A percentile compares a stretch with the other conserved stretches of the same genome.
Conservation (phyloP, 2,797 vertebrate species). For the Fratercula arctica region DNA sequence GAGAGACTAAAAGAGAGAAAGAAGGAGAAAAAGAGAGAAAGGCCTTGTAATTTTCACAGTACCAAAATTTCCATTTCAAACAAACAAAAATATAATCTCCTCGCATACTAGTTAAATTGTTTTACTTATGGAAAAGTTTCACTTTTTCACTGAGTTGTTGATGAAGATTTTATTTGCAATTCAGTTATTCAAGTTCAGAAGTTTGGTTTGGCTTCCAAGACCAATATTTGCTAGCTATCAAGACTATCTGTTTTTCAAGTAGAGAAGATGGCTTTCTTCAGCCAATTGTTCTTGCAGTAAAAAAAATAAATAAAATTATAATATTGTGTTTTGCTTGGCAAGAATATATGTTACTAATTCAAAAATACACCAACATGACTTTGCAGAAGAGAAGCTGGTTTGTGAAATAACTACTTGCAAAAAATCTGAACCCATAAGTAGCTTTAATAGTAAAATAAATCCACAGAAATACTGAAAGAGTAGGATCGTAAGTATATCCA, state of each 20-base stretch:
- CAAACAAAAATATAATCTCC: background rate
- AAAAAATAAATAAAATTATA: background rate
- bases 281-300: background rate
- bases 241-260: background rate
- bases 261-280: background rate
- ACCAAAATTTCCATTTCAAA: background rate
- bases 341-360: background rate
- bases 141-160: background rate
- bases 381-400: background rate
- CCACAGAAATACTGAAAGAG: background rate
- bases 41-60: background rate
- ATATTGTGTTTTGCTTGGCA: background rate
- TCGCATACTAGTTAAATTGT: background rate
- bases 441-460: background rate
- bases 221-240: background rate
- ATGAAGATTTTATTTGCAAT: background rate
- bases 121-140: background rate
- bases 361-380: background rate
- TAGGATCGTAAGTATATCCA: accelerated
- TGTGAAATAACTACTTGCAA: background rate
- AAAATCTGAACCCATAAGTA: accelerated
- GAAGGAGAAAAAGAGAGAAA: background rate
- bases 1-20: background rate
- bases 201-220: background rate
- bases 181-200: background rate